Base-by-base conservation (phyloP, 2,888 invertebrate species). In the Didymodactylos carnosus region DNA sequence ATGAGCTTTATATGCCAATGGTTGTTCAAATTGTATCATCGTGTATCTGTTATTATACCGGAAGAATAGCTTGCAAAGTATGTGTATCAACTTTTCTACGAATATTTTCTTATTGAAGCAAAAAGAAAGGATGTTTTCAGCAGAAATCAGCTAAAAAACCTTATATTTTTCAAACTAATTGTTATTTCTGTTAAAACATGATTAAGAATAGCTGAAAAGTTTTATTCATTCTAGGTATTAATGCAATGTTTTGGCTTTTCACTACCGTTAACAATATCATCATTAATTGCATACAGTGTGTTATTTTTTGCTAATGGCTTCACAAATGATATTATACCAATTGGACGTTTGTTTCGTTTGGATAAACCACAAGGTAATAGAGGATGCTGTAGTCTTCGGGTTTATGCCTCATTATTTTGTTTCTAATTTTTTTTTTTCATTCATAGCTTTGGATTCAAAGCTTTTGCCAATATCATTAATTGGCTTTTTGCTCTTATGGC, bases 211-310 rank as follows among this genome's bases (percentile, higher is more conserved):
- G n/a, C n/a, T n/a, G n/a, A n/a, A n/a, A n/a, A n/a, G 46, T n/a
- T 19, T 46, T 46, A 4, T n/a, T 46, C 4, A 7, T n/a, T n/a
- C n/a, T 46, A 46, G 46, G 73, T 73, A 25, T 39, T 73, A 10
- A 73, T 73, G 73, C 73, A 73, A 29, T 46, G 73, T n/a, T 14
- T 73, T 3, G 73, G 73, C 23, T 73, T 73, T 27, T 73, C 73
- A 27, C 39, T 73, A 39, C 73, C 73, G 23, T 35, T 73, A 39
- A 71, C 70, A n/a, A 46, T 73, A 14, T 73, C 73, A 19, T 70
- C 73, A 14, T 49, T 70, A 13, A 39, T 73, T 35, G 70, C 73
- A 27, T 73, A 70, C 16, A 40, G 70, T 1, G 49, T 73, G 14
- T 35, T 73, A 16, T 41, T 73, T 23, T 51, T 70, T 13, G 23